Evolutionary conservation across 2,888 invertebrate species (phyloP).

Genomic region (Chirona hameri): DNA sequence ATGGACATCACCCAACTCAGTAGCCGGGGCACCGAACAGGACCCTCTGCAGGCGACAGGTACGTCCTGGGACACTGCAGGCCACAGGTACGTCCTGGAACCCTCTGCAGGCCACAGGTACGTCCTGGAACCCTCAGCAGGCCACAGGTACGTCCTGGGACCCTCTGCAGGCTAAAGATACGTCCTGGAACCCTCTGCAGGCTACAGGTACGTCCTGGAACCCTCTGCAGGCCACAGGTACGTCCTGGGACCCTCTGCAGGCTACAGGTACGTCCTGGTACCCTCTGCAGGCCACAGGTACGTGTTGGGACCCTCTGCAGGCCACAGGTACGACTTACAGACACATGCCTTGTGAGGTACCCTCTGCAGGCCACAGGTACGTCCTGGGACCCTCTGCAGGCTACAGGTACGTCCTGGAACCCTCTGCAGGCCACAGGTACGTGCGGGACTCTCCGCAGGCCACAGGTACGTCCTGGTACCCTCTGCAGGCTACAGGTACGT

Average conservation of each 20-base stretch:
- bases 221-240: neutral
- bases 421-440: too few relatives aligned
- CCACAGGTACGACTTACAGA: neutral
- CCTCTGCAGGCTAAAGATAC: neutral
- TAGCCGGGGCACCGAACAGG: neutral
- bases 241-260: neutral
- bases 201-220: neutral
- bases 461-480: neutral
- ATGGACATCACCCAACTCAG: conserved; percentile 38
- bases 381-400: neutral
- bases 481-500: neutral
- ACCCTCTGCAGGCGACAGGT: neutral
- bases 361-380: neutral
- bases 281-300: neutral
- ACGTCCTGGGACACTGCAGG: neutral
- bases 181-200: neutral
- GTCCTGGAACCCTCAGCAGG: neutral
- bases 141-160: neutral
- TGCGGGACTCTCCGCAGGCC: too few relatives aligned
- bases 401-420: neutral
- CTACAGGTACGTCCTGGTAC: neutral
- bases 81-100: neutral
- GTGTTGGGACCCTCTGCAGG: neutral
- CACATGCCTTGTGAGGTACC: neutral
- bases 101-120: neutral